These are phyloP conservation scores for Eriosoma lanigerum DNA, from an alignment of 1,140 invertebrate genomes.

Conservation along the genomic window DNA sequence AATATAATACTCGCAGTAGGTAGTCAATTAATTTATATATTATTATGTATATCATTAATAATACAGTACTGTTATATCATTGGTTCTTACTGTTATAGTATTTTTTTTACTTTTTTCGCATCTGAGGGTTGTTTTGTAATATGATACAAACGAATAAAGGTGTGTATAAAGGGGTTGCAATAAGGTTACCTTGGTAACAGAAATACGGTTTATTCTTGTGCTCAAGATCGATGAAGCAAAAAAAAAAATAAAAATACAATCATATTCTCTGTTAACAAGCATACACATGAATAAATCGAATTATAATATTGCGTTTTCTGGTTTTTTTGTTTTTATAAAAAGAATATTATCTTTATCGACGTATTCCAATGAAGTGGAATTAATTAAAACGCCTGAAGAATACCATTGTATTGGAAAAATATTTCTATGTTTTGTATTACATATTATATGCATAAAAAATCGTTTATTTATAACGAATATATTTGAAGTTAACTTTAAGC, in stretches of 20 bases:
- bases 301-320: slow-evolving; percentile 7
- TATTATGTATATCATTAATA: slow-evolving; percentile 3
- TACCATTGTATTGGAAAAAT: background rate
- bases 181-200: slow-evolving; percentile 41
- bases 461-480: too few relatives aligned
- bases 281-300: slow-evolving; percentile 3
- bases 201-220: slow-evolving; percentile 26
- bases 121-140: slow-evolving; percentile 42
- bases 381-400: background rate
- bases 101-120: background rate
- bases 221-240: slow-evolving; percentile 32
- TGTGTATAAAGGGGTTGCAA: slow-evolving; percentile 35
- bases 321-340: background rate
- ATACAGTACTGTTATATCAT: background rate
- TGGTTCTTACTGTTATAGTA: slow-evolving; percentile 23
- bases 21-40: too few relatives aligned
- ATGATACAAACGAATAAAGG: slow-evolving; percentile 45
- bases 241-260: background rate
- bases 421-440: too few relatives aligned
- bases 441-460: too few relatives aligned
- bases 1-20: too few relatives aligned
- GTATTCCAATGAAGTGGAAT: slow-evolving; percentile 5
- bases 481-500: too few relatives aligned
- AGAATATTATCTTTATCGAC: background rate
- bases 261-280: slow-evolving; percentile 21